Evolutionary conservation across 2,797 vertebrate genomes (phyloP).

Genomic region (Enteromius unitaeniatus): DNA sequence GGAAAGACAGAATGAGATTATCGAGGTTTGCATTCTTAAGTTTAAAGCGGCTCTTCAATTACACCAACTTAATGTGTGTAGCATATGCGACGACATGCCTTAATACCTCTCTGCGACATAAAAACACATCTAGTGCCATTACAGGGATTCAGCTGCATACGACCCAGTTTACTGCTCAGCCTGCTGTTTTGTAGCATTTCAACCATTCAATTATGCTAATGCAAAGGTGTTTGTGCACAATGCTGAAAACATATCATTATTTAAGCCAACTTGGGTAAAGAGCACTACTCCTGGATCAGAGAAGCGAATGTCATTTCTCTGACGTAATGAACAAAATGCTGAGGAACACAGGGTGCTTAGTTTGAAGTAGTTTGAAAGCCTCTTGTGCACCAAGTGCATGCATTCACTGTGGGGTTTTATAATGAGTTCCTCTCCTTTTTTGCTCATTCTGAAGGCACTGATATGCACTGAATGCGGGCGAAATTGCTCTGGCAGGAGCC

Average conservation of each 20-base stretch:
- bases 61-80: conserved; percentile 45
- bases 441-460: conserved; percentile 56
- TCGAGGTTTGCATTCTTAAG: conserved; percentile 19
- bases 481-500: conserved; percentile 58
- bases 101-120: conserved; percentile 30
- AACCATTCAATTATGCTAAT: conserved; percentile 73
- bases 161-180: conserved; percentile 68
- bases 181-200: conserved; percentile 67
- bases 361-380: conserved; percentile 63
- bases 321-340: conserved; percentile 61
- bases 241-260: conserved; percentile 66
- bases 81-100: conserved; percentile 37
- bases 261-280: conserved; percentile 59
- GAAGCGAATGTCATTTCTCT: conserved; percentile 60
- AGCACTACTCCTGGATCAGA: conserved; percentile 51
- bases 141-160: conserved; percentile 65
- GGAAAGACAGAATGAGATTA: neutral
- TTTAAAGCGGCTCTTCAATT: conserved; percentile 39
- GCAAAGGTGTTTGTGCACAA: conserved; percentile 65
- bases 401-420: conserved; percentile 60
- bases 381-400: conserved; percentile 61
- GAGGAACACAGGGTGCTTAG: conserved; percentile 60
- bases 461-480: conserved; percentile 51
- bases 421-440: conserved; percentile 57
- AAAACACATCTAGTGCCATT: conserved; percentile 72